Conservation (phyloP, 2,888 invertebrate genomes). For the Clanis bilineata region DNA sequence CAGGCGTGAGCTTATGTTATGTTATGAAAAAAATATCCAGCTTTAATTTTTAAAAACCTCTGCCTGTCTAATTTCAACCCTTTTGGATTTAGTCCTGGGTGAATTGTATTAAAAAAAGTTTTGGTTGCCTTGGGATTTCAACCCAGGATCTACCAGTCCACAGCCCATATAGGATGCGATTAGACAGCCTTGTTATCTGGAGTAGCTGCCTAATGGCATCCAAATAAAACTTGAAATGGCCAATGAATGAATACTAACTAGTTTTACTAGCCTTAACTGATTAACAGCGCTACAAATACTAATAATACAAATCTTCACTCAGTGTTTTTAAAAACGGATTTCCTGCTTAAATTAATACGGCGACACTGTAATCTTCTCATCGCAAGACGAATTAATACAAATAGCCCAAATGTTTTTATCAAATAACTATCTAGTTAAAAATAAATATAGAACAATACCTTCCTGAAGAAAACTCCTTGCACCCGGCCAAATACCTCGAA, state of each 20-base stretch:
- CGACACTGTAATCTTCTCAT: neutral
- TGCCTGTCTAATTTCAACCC: too few species aligned
- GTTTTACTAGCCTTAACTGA: neutral
- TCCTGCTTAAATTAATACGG: neutral
- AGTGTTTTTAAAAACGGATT: neutral
- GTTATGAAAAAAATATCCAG: too few species aligned
- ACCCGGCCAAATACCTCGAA: conserved; percentile 84
- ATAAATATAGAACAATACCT: conserved; percentile 58
- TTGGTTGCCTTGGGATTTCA: too few species aligned
- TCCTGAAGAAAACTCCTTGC: conserved; percentile 85
- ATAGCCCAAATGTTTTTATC: neutral
- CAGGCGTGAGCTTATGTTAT: too few species aligned
- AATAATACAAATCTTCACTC: neutral
- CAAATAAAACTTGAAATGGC: too few species aligned
- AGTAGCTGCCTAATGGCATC: too few species aligned
- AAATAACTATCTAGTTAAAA: neutral
- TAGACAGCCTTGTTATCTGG: too few species aligned
- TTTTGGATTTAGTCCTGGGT: too few species aligned
- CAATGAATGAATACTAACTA: neutral
- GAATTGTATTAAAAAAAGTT: too few species aligned
- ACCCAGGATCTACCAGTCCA: too few species aligned
- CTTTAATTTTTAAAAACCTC: too few species aligned
- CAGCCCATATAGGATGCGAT: too few species aligned
- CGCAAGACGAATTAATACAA: neutral
- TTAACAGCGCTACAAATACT: neutral